These are phyloP conservation scores for Ramphastos sulfuratus DNA, from an alignment of 2,113 vertebrate genomes.

Conservation along the genomic window DNA sequence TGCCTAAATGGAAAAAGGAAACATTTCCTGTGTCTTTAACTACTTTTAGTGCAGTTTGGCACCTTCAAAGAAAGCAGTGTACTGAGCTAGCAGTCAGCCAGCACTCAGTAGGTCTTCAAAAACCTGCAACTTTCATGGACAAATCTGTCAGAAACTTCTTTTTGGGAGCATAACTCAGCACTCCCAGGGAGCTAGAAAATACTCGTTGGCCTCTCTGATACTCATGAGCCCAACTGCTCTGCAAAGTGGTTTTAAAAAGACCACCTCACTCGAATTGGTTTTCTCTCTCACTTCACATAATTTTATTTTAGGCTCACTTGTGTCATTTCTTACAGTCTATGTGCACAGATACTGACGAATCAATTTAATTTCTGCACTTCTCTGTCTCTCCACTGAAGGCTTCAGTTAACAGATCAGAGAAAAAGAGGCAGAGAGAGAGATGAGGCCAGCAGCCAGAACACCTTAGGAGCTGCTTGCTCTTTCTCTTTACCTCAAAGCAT, in stretches of 20 bases:
- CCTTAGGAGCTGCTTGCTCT: not conserved
- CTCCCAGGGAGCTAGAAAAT: not conserved
- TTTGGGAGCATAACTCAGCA: not conserved
- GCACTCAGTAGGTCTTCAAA: not conserved
- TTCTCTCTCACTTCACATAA: not conserved
- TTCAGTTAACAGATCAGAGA: not conserved
- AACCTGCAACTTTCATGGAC: not conserved
- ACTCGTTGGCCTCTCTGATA: not conserved
- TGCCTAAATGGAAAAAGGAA: conserved; percentile 63
- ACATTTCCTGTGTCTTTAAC: conserved; percentile 62
- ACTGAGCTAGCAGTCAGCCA: not conserved
- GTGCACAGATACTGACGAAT: not conserved
- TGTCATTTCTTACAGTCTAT: not conserved
- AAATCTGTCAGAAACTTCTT: not conserved
- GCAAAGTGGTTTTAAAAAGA: not conserved
- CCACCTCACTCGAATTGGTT: fast-evolving
- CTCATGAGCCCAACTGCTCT: not conserved
- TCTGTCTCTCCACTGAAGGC: not conserved
- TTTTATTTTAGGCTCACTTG: not conserved
- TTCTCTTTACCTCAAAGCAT: conserved; percentile 18
- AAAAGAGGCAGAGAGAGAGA: not conserved
- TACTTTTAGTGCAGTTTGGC: conserved; percentile 46
- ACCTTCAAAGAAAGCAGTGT: conserved; percentile 46
- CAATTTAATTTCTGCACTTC: not conserved
- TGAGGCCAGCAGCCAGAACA: fast-evolving